Conservation (phyloP, 2,113 vertebrate species). For the Ictalurus furcatus region DNA sequence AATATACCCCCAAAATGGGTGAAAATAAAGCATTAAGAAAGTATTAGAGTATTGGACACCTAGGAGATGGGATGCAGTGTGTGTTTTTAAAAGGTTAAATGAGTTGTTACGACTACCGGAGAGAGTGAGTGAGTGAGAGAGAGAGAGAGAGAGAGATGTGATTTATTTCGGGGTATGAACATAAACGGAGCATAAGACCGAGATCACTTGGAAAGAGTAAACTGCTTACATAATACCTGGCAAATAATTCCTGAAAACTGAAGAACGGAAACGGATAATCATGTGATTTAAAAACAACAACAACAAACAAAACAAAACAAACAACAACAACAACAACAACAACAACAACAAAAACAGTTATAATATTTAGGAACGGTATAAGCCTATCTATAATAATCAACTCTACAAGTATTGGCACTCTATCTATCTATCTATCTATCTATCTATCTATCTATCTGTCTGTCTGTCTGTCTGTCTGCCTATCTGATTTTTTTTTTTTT, state of each 20-base stretch:
- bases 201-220: background rate
- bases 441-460: background rate
- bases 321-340: background rate
- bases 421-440: background rate
- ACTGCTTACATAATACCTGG: background rate
- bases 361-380: background rate
- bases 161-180: background rate
- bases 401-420: too few species aligned
- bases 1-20: background rate
- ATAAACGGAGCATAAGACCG: background rate
- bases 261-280: background rate
- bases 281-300: background rate
- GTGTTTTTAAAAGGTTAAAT: constrained; percentile 8
- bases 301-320: too few species aligned
- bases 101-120: background rate
- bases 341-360: background rate
- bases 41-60: background rate
- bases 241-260: background rate
- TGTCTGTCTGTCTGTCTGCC: background rate
- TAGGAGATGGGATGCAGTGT: background rate
- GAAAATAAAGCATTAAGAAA: background rate
- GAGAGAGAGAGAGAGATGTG: background rate
- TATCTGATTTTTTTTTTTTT: background rate
- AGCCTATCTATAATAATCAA: background rate
- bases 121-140: background rate